Evolutionary conservation across 2,888 invertebrate species (phyloP).

Genomic region (Sepioteuthis lessoniana): DNA sequence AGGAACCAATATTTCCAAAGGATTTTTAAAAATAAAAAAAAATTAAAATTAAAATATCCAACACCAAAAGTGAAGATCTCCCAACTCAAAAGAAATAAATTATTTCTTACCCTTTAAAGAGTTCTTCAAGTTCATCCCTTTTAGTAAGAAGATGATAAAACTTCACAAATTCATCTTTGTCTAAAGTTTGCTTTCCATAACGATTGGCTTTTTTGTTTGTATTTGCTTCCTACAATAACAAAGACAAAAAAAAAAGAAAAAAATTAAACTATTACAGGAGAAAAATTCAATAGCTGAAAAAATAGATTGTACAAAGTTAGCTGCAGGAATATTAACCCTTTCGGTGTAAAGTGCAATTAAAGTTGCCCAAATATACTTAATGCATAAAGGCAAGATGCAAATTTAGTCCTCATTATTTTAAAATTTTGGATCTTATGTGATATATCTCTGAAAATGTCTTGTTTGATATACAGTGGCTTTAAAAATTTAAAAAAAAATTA

Average conservation of each 20-base stretch:
- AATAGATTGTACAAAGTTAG: no score
- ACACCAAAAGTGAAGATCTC: neutral
- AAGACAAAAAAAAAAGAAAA: neutral
- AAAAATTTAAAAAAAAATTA: no score
- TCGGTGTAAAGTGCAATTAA: no score
- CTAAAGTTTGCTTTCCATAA: conserved; percentile 72
- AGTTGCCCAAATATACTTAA: no score
- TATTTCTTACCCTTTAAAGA: conserved; percentile 75
- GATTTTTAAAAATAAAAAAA: neutral
- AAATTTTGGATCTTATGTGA: no score
- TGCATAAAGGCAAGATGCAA: no score
- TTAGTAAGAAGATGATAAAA: conserved; percentile 78
- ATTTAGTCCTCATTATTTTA: no score
- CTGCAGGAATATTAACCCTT: no score
- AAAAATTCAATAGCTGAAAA: neutral
- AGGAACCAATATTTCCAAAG: neutral
- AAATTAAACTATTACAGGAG: neutral
- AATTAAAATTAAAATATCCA: neutral
- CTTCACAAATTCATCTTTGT: conserved; percentile 78
- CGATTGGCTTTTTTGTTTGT: conserved; percentile 60
- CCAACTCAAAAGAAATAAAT: neutral
- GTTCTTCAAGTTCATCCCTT: conserved; percentile 77
- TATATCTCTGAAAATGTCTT: no score
- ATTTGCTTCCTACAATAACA: conserved; percentile 68
- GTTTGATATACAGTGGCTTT: no score